Evolutionary conservation across 2,888 invertebrate genomes (phyloP).

Genomic region (Drosophila fulvimacula): DNA sequence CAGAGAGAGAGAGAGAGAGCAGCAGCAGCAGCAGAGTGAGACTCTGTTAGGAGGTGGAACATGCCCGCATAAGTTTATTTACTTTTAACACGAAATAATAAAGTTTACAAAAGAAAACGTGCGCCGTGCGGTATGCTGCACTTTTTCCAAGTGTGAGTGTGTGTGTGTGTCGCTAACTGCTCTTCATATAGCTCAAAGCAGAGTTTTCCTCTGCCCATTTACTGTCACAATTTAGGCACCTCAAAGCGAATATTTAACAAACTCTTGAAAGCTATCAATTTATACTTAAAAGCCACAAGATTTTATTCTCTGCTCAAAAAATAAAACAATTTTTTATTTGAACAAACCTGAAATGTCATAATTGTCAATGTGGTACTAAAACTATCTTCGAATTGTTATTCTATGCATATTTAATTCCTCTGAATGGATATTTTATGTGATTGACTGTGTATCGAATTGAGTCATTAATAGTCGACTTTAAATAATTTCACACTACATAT

Average conservation of each 20-base stretch:
- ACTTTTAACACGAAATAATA: constrained; percentile 80
- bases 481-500: background rate
- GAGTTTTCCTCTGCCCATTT: constrained; percentile 19
- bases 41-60: background rate
- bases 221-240: constrained; percentile 45
- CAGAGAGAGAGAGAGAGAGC: no score
- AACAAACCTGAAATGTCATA: no score
- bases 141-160: constrained; percentile 38
- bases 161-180: constrained; percentile 34
- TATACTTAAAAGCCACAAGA: background rate
- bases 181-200: constrained; percentile 9
- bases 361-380: background rate
- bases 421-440: no score
- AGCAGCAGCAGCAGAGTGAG: background rate
- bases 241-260: constrained; percentile 56
- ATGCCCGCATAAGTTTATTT: constrained; percentile 73
- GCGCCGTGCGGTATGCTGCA: constrained; percentile 67
- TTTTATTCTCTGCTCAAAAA: background rate
- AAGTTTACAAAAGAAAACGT: constrained; percentile 80
- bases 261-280: constrained; percentile 20
- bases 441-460: background rate
- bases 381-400: no score
- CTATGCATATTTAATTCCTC: no score
- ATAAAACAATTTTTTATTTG: background rate
- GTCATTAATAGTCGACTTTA: background rate